phyloP scores from a whole-genome alignment of 2,888 invertebrate species.

The Torymus aiolomorphi region DNA sequence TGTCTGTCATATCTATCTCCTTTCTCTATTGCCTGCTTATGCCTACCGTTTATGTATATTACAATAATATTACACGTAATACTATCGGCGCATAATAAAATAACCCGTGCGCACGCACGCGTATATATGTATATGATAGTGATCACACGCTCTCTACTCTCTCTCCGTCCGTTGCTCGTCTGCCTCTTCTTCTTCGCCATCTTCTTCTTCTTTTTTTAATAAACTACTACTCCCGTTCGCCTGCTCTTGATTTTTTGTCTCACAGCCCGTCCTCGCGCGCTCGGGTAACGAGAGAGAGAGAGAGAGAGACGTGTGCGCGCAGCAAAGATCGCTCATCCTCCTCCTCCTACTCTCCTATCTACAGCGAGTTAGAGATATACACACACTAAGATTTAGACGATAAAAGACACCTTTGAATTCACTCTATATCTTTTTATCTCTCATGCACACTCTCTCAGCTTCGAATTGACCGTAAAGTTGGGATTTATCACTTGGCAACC shows the following conservation, averaged over 20 bases:
- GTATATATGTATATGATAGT: background rate
- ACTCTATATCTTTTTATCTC: background rate
- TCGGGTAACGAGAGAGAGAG: slow-evolving; percentile 14
- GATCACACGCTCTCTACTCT: background rate
- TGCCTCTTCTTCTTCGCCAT: background rate
- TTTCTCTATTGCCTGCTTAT: slow-evolving; percentile 52
- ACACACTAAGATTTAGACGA: slow-evolving; percentile 7
- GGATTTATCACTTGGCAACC: slow-evolving; percentile 21
- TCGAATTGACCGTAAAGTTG: slow-evolving; percentile 33
- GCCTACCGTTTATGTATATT: slow-evolving; percentile 68
- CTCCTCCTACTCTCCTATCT: background rate
- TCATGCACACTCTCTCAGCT: background rate
- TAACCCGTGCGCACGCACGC: slow-evolving; percentile 64
- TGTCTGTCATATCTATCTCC: slow-evolving; percentile 30
- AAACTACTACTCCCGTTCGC: slow-evolving; percentile 23
- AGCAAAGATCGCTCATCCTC: slow-evolving; percentile 25
- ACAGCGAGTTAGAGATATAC: background rate
- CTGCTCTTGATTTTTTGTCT: slow-evolving; percentile 36
- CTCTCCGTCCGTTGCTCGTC: background rate
- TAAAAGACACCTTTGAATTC: background rate
- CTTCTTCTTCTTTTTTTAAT: slow-evolving; percentile 10
- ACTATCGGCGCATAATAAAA: slow-evolving; percentile 75
- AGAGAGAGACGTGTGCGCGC: slow-evolving; percentile 8
- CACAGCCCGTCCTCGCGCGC: slow-evolving; percentile 54
- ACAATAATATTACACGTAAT: slow-evolving; percentile 76